Evolutionary conservation across 1,140 invertebrate species (phyloP).

Genomic region (Ceratosolen fusciceps): DNA sequence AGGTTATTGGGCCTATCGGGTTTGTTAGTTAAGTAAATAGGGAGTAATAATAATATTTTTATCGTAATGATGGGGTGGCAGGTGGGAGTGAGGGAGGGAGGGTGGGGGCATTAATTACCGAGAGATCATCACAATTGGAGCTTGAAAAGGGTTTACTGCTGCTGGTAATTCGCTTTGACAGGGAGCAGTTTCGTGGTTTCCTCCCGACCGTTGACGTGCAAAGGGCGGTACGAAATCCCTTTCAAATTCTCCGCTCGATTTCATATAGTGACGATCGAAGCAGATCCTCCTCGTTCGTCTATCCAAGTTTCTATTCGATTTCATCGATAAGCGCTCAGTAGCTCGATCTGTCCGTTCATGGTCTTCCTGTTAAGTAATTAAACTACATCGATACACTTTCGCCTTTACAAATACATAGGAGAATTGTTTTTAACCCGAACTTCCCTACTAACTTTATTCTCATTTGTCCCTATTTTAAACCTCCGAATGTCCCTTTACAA

Average conservation of each 20-base stretch:
- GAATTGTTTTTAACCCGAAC: no score
- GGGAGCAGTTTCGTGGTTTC: slow-evolving; percentile 22
- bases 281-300: neutral
- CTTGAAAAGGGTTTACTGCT: neutral
- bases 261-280: neutral
- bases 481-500: no score
- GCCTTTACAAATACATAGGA: no score
- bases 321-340: neutral
- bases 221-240: slow-evolving; percentile 1
- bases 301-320: neutral
- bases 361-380: neutral
- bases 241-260: slow-evolving; percentile 1
- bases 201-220: slow-evolving; percentile 2
- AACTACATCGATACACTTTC: neutral
- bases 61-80: no score
- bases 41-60: no score
- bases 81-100: no score
- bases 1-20: no score
- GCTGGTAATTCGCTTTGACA: slow-evolving; percentile 31
- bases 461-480: no score
- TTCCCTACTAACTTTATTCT: no score
- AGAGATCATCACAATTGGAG: neutral
- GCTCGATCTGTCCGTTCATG: neutral
- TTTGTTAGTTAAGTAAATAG: no score
- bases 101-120: neutral